Evolutionary conservation across 2,113 vertebrate species (phyloP).

Genomic region (Hiodon tergisus): DNA sequence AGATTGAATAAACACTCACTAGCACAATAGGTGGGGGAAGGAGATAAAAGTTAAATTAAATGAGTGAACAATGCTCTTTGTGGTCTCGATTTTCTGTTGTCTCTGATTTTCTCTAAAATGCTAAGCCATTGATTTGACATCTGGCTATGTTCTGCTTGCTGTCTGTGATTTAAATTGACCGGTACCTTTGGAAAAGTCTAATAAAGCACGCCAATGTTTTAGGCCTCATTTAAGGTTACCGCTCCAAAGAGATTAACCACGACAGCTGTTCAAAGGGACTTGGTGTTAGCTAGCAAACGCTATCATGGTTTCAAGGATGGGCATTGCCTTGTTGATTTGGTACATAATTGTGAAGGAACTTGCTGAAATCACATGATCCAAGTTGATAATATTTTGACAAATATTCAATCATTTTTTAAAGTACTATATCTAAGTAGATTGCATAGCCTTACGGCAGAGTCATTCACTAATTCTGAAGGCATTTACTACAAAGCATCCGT

Average conservation of each 20-base stretch:
- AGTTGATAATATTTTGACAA: no score
- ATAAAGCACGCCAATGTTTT: slow-evolving; percentile 5
- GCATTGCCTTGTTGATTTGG: not conserved
- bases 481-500: no score
- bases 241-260: not conserved
- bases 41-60: not conserved
- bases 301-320: not conserved
- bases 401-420: no score
- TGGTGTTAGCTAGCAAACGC: not conserved
- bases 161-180: slow-evolving; percentile 15
- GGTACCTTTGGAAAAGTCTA: not conserved
- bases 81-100: slow-evolving; percentile 13
- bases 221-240: not conserved
- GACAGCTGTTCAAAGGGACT: slow-evolving; percentile 15
- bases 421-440: no score
- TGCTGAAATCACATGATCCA: not conserved
- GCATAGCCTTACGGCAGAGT: no score
- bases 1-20: not conserved
- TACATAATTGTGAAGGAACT: not conserved
- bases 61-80: not conserved
- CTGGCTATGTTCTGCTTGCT: slow-evolving; percentile 4
- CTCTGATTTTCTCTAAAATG: not conserved
- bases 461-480: no score
- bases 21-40: not conserved
- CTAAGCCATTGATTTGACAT: not conserved